Base-by-base conservation (phyloP, 30 jellyfish, hydroid and myxozoan genomes). In the Cassiopea xamachana region DNA sequence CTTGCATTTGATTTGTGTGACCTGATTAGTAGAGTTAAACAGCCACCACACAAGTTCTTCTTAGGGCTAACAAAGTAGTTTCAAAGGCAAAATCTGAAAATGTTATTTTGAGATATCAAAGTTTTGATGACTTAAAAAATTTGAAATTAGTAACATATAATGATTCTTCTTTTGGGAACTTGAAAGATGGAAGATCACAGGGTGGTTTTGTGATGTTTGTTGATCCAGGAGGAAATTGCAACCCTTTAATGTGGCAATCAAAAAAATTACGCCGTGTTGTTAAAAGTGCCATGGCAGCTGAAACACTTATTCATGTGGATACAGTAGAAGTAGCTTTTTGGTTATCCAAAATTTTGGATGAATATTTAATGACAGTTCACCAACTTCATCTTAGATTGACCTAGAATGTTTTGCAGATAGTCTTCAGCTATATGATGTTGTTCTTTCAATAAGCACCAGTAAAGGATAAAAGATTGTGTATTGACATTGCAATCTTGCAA, bases 401-500 rank as follows among this genome's bases (percentile, higher is more conserved):
- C 9, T 74, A 18, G 94, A 86, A 71, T 46, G 72, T 73, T 86
- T 18, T 68, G 75, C 94, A 50, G 94, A 86, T 69, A 86, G 58
- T 62, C 74, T 60, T 58, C 77, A 84, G 58, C 79, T 90, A 17
- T 67, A 27, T 73, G 93, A 90, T 44, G 97, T 94, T 71, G 97
- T 69, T 51, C 86, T 75, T 46, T 77, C 91, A 14, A 88, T 74
- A 48, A 79, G 55, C 10, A 27, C 60, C 91, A 58, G 86, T 88
- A 49, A 69, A 69, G 46, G 85, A 88, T 67, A 88, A 70, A 60
- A 46, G 87, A 58, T 78, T 80, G 47, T 79, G 91, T 55, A 83
- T 79, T 58, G 92, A 71, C 49, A 64, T 80, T 80, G 91, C 87
- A 43, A 67, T 62, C 39, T 27, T 27, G 39, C 39, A 27, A 27